These are phyloP conservation scores for Sebastes melanostomus DNA, from an alignment of 2,797 vertebrate species.

Conservation along the genomic window DNA sequence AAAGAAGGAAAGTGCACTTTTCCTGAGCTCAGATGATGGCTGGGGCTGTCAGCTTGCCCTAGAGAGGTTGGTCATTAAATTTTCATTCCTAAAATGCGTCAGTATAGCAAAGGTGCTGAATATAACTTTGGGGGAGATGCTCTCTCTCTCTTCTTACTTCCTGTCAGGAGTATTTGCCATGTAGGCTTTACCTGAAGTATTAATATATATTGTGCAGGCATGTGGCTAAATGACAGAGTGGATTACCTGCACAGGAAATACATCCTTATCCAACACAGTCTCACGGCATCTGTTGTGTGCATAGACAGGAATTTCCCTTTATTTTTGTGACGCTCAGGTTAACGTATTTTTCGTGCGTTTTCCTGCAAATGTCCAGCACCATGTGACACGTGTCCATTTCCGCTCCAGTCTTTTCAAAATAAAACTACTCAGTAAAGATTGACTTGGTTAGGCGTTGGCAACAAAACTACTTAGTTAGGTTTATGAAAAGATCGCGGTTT, in stretches of 20 bases:
- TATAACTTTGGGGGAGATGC: background rate
- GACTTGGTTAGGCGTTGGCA: too few relatives aligned
- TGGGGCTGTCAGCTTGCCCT: background rate
- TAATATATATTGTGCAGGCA: rapidly evolving
- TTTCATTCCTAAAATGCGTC: conserved; percentile 11
- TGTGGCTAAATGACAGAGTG: background rate
- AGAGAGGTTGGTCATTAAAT: background rate
- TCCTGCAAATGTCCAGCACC: too few relatives aligned
- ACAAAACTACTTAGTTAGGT: too few relatives aligned
- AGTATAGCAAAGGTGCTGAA: background rate
- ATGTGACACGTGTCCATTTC: too few relatives aligned
- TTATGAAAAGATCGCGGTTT: too few relatives aligned
- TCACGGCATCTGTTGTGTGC: too few relatives aligned
- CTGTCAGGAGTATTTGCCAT: background rate
- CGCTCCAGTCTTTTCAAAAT: too few relatives aligned
- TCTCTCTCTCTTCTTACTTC: background rate
- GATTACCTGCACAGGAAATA: background rate
- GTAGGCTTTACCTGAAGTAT: background rate
- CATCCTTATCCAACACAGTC: background rate
- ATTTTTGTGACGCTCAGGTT: too few relatives aligned
- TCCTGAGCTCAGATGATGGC: background rate
- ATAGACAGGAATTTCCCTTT: too few relatives aligned
- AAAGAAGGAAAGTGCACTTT: background rate
- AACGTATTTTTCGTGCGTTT: rapidly evolving
- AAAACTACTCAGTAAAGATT: too few relatives aligned